Evolutionary conservation across 1,140 invertebrate species (phyloP), one percentile per base, ranked within the genome.

Genomic region (Notospermus geniculatus): DNA sequence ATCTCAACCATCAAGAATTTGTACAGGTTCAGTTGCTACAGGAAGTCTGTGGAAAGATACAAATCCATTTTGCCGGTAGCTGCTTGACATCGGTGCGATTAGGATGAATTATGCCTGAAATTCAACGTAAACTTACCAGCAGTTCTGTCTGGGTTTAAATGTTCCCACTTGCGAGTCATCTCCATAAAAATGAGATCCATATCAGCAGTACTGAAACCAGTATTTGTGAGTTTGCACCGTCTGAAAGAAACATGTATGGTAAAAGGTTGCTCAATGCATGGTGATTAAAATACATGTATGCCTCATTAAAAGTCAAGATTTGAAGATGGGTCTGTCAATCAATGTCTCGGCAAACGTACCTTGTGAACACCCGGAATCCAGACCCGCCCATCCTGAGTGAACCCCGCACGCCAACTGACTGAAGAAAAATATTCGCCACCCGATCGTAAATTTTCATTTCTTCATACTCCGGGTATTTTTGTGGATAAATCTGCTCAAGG

Each of bases 131-230:
- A 63, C 64, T 63, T 63, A 77, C 75, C 75, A 56, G 74, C 65
- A 11, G 74, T 75, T 45, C 70, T 65, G 36, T 77, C 75, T 4
- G 73, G 72, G 58, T 78, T 78, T 60, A 75, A 64, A 53, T 73
- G 71, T 28, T 78, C 76, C 71, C 72, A 78, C 39, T 71, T 70
- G n/a, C 74, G 58, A 61, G 77, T 74, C 64, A 77, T 66, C 57
- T 78, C 76, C 36, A 80, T 77, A 62, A 71, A 80, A 39, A 80
- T 59, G 56, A 80, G 77, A 54, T 80, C 78, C 2, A 80, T 66
- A 0, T 70, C 62, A 1, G 78, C 78, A 59, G 75, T 78, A 2
- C 71, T 76, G 32, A 80, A 63, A 19, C 73, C 72, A 54, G 68
- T 69, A 36, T 64, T 68, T 59, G 67, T 72, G 39, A 76, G 56